Conservation (phyloP, 1,140 invertebrate genomes). For the Scaptomyza pallida region DNA sequence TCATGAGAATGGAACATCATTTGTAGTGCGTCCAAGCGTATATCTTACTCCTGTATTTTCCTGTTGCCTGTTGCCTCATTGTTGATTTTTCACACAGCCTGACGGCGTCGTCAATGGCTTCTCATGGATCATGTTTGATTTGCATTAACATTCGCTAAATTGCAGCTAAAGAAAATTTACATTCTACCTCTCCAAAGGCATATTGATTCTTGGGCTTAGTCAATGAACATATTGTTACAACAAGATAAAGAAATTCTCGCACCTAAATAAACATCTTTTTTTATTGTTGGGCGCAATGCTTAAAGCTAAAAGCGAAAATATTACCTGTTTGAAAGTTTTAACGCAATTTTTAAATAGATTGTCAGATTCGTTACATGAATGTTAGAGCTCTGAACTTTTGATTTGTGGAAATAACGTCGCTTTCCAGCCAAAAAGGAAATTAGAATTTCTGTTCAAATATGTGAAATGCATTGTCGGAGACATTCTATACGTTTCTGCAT, state of each 20-base stretch:
- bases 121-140: slow-evolving; percentile 25
- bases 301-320: slow-evolving; percentile 11
- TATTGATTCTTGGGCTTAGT: neutral
- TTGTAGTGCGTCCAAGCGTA: slow-evolving; percentile 19
- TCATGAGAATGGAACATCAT: slow-evolving; percentile 40
- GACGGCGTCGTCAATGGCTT: neutral
- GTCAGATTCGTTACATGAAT: neutral
- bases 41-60: neutral
- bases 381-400: too few relatives aligned
- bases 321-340: neutral
- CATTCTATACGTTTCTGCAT: neutral
- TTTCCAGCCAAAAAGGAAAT: neutral
- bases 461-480: too few relatives aligned
- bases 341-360: neutral
- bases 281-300: slow-evolving; percentile 44
- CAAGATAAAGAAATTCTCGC: slow-evolving; percentile 13
- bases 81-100: slow-evolving; percentile 43
- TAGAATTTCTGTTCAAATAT: too few relatives aligned
- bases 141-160: slow-evolving; percentile 13
- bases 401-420: neutral
- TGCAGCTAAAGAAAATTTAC: slow-evolving; percentile 62
- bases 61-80: slow-evolving; percentile 22
- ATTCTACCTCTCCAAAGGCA: slow-evolving; percentile 53
- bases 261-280: slow-evolving; percentile 54
- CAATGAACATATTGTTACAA: slow-evolving; percentile 13